Evolutionary conservation across 2,797 vertebrate species (phyloP).

Genomic region (Pterois miles): DNA sequence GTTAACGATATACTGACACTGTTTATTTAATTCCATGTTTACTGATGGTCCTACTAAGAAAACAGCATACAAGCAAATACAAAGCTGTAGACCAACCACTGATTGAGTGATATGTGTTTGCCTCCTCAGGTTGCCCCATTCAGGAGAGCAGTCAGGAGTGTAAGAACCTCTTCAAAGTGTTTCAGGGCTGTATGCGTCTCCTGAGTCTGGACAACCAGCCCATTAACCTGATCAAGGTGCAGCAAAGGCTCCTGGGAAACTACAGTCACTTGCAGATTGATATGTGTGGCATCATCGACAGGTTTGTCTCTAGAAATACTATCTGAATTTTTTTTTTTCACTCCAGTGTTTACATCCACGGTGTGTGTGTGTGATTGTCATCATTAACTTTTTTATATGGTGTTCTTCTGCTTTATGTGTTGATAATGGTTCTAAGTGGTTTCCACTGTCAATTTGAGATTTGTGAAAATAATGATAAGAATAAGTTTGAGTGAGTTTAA

Average conservation of each 20-base stretch:
- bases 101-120: background rate
- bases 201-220: conserved; percentile 81
- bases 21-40: background rate
- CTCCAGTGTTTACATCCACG: background rate
- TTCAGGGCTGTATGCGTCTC: conserved; percentile 93
- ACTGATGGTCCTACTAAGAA: background rate
- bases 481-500: background rate
- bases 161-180: conserved; percentile 82
- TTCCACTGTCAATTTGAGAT: background rate
- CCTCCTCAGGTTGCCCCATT: conserved; percentile 86
- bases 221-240: conserved; percentile 91
- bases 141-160: conserved; percentile 78
- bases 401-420: background rate
- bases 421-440: background rate
- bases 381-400: background rate
- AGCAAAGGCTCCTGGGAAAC: conserved; percentile 88
- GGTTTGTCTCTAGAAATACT: conserved; percentile 73
- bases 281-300: conserved; percentile 93
- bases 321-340: background rate
- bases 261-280: conserved; percentile 94
- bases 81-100: background rate
- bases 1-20: no score
- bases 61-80: background rate
- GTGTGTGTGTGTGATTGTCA: background rate
- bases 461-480: background rate